phyloP scores from a whole-genome alignment of 2,113 vertebrate species.

The Brienomyrus brachyistius region DNA sequence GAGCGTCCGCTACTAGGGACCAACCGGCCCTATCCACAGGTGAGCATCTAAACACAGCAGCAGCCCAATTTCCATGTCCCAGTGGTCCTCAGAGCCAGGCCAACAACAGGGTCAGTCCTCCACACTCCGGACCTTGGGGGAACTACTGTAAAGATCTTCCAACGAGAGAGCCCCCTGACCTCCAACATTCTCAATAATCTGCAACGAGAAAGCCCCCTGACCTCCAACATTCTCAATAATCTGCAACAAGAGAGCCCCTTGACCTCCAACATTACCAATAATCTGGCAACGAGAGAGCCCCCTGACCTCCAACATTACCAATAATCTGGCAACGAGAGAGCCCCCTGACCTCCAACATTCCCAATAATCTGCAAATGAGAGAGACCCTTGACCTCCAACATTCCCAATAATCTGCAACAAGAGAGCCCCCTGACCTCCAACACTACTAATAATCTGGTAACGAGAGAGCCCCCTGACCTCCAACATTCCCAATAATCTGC shows the following conservation, averaged over 20 bases:
- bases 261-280: not conserved
- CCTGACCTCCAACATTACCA: not conserved
- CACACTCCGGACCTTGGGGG: not conserved
- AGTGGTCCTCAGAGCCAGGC: not conserved
- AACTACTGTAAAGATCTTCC: not conserved
- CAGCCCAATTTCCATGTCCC: not conserved
- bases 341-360: not conserved
- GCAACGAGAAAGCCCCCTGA: not conserved
- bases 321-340: not conserved
- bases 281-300: not conserved
- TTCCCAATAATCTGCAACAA: not conserved
- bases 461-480: not conserved
- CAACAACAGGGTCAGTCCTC: not conserved
- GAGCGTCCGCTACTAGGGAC: slow-evolving; percentile 58
- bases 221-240: not conserved
- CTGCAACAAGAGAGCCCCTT: not conserved
- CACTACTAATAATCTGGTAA: not conserved
- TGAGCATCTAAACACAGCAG: slow-evolving; percentile 36
- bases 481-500: not conserved
- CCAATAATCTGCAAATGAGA: not conserved
- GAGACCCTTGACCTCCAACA: not conserved
- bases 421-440: not conserved
- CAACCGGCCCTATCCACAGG: slow-evolving; percentile 68
- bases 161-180: not conserved
- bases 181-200: not conserved